Percentiles rank a stretch among this genome's conserved stretches.
These are phyloP conservation scores for Epinotia nisella DNA, from an alignment of 2,888 invertebrate species.

Conservation along the genomic window DNA sequence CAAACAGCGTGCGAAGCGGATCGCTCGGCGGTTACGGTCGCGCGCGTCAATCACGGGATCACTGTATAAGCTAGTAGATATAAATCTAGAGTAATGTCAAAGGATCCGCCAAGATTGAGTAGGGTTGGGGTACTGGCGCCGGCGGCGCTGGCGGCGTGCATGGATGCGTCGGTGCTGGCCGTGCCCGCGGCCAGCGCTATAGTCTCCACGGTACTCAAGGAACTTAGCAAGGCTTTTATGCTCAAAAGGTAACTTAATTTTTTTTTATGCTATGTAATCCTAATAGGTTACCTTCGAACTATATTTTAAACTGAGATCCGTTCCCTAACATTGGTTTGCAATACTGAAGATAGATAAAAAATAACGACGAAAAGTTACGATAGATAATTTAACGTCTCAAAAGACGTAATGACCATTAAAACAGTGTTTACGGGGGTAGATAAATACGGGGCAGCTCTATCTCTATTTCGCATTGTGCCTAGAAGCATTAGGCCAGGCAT, in stretches of 20 bases:
- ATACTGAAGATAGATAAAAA: too few species aligned
- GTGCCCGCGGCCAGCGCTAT: constrained; percentile 80
- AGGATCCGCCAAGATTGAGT: constrained; percentile 66
- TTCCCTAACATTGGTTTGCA: too few species aligned
- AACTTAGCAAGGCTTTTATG: constrained; percentile 81
- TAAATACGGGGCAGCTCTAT: too few species aligned
- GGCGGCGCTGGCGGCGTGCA: constrained; percentile 76
- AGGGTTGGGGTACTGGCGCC: constrained; percentile 78
- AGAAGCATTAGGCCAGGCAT: too few species aligned
- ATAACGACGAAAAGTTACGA: too few species aligned
- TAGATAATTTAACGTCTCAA: too few species aligned
- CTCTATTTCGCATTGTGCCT: too few species aligned
- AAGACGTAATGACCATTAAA: too few species aligned
- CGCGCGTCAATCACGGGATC: constrained; percentile 53
- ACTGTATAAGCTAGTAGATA: constrained; percentile 30
- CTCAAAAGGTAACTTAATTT: constrained; percentile 76
- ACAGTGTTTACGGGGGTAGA: too few species aligned
- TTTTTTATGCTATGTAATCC: not conserved
- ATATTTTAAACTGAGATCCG: too few species aligned
- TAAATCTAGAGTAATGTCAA: constrained; percentile 64
- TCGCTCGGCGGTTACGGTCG: constrained; percentile 78
- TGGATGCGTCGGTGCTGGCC: constrained; percentile 79
- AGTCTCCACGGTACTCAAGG: constrained; percentile 78
- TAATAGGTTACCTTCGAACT: too few species aligned
- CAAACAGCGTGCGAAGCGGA: constrained; percentile 77